Evolutionary conservation across 2,888 invertebrate species (phyloP), one percentile per base, ranked within the genome.

Genomic region (Macropis europaea): DNA sequence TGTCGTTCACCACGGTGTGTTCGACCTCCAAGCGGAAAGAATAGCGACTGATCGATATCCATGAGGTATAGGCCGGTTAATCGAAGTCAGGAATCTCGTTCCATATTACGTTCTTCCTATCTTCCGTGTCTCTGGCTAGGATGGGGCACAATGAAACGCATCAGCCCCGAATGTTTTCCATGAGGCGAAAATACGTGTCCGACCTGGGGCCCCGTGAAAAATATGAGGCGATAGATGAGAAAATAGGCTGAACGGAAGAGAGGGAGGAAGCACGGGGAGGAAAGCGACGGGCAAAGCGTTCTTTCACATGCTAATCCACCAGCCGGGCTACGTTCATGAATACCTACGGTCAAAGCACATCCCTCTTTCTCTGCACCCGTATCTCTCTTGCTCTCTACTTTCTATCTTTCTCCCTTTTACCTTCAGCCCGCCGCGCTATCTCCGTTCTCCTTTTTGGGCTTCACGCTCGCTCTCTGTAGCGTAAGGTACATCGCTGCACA

Each of bases 271-370:
- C 72, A 74, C 73, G 68, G 73, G 77, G 78, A 79, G 82, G 82
- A 83, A 83, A 86, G 83, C 83, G 81, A 82, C 78, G 85, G 79
- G 85, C 85, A 85, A 87, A 87, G 86, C 86, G 86, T 87, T 89
- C 89, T 89, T 89, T 89, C 88, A 89, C 88, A 89, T 89, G 89
- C 87, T 89, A 89, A 89, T 89, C 85, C 84, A 79, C 74, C 84
- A 83, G 83, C 80, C 84, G 79, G 83, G 79, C 86, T 84, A 81
- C 82, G 84, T 86, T 87, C 86, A 86, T 87, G 88, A 88, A 89
- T 88, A 87, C 84, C 85, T 88, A 87, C 83, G 88, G 87, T 86
- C 88, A 88, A 88, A 87, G 88, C 84, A 76, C 82, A 72, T 73
- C 68, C 73, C 69, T 75, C 77, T 68, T 66, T 76, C 66, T 80